phyloP scores from a whole-genome alignment of 2,113 vertebrate species.

The Upupa epops region DNA sequence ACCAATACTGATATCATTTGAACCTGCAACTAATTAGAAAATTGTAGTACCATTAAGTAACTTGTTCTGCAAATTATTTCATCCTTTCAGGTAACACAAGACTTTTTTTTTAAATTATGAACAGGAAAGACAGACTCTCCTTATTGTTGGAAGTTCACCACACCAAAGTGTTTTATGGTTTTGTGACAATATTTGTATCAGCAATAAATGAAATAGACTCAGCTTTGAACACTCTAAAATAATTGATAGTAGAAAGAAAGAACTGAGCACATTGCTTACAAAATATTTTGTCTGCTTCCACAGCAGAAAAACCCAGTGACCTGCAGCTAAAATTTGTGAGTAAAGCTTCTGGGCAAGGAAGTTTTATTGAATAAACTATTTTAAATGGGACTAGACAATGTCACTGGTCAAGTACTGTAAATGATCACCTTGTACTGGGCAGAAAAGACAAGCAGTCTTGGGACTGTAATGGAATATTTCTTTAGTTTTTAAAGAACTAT shows the following conservation, averaged over 20 bases:
- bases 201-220: neutral
- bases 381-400: neutral
- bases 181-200: neutral
- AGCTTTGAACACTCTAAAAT: neutral
- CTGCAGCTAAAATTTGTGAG: neutral
- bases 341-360: neutral
- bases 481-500: neutral
- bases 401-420: neutral
- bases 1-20: constrained; percentile 61
- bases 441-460: neutral
- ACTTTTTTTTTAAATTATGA: neutral
- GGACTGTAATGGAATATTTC: neutral
- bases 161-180: neutral
- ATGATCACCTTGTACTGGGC: neutral
- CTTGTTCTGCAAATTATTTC: constrained; percentile 61
- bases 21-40: constrained; percentile 67
- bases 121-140: neutral
- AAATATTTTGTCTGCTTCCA: neutral
- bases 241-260: neutral
- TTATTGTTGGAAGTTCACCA: neutral
- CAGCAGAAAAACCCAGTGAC: neutral
- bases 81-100: constrained; percentile 37
- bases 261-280: neutral
- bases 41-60: constrained; percentile 50
- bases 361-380: neutral